Evolutionary conservation across 2,113 vertebrate species (phyloP).

Genomic region (Strix aluco): DNA sequence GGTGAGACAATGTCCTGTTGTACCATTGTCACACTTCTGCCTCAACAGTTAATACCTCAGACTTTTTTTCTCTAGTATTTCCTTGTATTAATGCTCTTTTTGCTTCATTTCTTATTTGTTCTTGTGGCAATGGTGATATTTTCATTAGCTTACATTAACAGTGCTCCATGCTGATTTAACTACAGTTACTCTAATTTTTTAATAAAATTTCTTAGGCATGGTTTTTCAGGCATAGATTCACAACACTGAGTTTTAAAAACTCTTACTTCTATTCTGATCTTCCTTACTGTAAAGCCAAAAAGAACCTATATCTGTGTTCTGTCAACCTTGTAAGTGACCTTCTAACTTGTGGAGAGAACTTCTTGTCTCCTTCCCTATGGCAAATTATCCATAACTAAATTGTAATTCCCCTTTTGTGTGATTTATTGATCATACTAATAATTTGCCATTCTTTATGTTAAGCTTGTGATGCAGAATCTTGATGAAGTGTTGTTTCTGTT

Average conservation of each 20-base stretch:
- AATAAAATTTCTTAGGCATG: neutral
- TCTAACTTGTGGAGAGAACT: neutral
- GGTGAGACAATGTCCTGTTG: neutral
- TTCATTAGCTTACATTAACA: neutral
- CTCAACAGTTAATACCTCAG: neutral
- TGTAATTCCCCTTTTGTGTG: neutral
- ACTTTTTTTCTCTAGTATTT: neutral
- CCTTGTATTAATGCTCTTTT: neutral
- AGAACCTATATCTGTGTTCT: neutral
- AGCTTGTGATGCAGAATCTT: neutral
- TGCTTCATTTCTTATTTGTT: neutral
- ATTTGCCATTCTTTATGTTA: neutral
- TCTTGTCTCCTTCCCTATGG: neutral
- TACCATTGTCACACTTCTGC: neutral
- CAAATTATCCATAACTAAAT: neutral
- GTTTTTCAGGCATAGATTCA: neutral
- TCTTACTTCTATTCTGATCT: neutral
- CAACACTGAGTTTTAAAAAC: neutral
- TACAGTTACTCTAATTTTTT: neutral
- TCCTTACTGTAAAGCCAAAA: neutral
- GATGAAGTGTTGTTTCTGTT: neutral
- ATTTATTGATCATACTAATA: neutral
- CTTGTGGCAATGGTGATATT: neutral
- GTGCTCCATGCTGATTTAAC: neutral
- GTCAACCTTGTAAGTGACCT: neutral